A percentile compares a stretch with the other conserved stretches of the same genome.
These are phyloP conservation scores for Epiperipatus broadwayi DNA, from an alignment of 2,888 invertebrate genomes.

Conservation along the genomic window DNA sequence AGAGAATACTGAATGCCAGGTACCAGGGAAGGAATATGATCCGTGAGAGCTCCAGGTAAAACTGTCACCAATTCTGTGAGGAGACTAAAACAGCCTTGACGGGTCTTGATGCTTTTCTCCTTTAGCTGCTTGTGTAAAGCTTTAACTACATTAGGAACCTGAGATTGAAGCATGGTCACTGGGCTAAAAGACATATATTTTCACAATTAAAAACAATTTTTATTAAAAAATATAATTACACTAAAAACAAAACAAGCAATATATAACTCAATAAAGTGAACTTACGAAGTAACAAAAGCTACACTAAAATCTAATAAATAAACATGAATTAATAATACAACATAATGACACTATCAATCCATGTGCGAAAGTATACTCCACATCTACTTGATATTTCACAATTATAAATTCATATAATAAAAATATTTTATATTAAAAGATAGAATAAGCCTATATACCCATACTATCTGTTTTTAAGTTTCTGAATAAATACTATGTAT, in stretches of 20 bases:
- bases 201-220: constrained; percentile 11
- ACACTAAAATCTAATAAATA: constrained; percentile 3
- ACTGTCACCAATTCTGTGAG: constrained; percentile 74
- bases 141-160: constrained; percentile 58
- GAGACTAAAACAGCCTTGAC: constrained; percentile 76
- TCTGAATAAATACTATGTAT: too few relatives aligned
- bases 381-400: too few relatives aligned
- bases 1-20: constrained; percentile 74
- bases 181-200: constrained; percentile 23
- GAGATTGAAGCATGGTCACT: constrained; percentile 27
- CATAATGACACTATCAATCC: too few relatives aligned
- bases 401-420: too few relatives aligned
- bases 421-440: too few relatives aligned
- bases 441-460: too few relatives aligned
- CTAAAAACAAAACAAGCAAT: not conserved
- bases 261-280: too few relatives aligned
- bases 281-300: too few relatives aligned
- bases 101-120: constrained; percentile 62
- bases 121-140: constrained; percentile 71
- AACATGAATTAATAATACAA: too few relatives aligned
- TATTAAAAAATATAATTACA: not conserved
- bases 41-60: constrained; percentile 65
- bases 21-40: constrained; percentile 61
- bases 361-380: too few relatives aligned
- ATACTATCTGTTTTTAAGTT: too few relatives aligned